Percentiles rank a stretch among this genome's conserved stretches.
Evolutionary conservation across 2,888 invertebrate species (phyloP).

Genomic region (Drosophila paramelanica): DNA sequence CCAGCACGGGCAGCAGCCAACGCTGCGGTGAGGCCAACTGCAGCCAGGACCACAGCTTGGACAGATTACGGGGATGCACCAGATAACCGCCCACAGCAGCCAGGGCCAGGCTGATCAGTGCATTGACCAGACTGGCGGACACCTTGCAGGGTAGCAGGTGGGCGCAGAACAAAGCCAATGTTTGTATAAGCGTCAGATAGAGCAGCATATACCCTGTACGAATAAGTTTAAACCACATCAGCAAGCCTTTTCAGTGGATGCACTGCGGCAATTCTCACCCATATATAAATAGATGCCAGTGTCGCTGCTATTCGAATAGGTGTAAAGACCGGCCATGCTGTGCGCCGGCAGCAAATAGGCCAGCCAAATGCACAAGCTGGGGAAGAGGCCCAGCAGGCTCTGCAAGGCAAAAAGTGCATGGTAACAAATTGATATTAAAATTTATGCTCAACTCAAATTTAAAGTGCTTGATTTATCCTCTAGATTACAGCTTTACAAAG

Average conservation of each 20-base stretch:
- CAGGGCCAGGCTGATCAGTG: conserved; percentile 87
- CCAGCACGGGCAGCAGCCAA: conserved; percentile 90
- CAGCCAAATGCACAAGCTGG: conserved; percentile 92
- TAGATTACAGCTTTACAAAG: no score
- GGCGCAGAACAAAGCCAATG: conserved; percentile 88
- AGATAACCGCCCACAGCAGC: conserved; percentile 89
- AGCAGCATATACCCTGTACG: conserved; percentile 89
- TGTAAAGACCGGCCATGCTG: conserved; percentile 94
- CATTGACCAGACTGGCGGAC: conserved; percentile 87
- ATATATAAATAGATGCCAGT: conserved; percentile 90
- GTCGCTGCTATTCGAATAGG: conserved; percentile 88
- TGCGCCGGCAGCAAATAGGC: conserved; percentile 95
- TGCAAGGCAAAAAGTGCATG: conserved; percentile 81
- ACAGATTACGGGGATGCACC: conserved; percentile 89
- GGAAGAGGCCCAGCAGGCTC: conserved; percentile 92
- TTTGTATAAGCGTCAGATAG: conserved; percentile 89
- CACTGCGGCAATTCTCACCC: conserved; percentile 85
- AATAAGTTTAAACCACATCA: background rate
- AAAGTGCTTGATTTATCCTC: no score
- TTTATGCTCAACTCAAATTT: background rate
- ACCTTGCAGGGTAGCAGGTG: conserved; percentile 89
- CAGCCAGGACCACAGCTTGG: conserved; percentile 88
- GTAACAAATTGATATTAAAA: no score
- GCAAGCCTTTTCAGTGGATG: background rate
- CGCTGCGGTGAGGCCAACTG: conserved; percentile 89